Evolutionary conservation across 2,113 vertebrate genomes (phyloP).

Genomic region (Paramisgurnus dabryanus): DNA sequence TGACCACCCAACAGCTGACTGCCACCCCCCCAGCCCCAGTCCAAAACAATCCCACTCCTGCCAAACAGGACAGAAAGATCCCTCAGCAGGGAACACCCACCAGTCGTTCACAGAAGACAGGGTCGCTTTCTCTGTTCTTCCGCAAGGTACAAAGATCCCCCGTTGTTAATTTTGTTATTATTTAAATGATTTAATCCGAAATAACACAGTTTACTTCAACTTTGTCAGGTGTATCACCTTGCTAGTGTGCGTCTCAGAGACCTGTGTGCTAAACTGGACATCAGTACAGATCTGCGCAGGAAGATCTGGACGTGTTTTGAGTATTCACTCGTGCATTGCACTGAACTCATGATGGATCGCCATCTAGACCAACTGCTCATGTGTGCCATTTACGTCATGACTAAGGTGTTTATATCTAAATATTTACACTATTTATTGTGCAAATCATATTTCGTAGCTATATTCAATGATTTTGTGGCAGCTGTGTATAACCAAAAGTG

Average conservation of each 20-base stretch:
- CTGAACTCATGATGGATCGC: slow-evolving; percentile 88
- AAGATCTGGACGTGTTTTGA: slow-evolving; percentile 98
- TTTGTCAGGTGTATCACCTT: slow-evolving; percentile 90
- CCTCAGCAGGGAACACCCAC: slow-evolving; percentile 45
- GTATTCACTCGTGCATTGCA: slow-evolving; percentile 85
- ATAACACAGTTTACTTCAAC: not conserved
- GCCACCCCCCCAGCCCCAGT: slow-evolving; percentile 60
- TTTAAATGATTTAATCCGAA: not conserved
- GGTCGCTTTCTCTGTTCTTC: slow-evolving; percentile 94
- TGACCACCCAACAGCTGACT: slow-evolving; percentile 70
- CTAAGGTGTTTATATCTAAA: slow-evolving; percentile 71
- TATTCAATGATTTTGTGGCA: too few species aligned
- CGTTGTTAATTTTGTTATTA: not conserved
- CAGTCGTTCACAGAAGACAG: slow-evolving; percentile 81
- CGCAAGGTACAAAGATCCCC: slow-evolving; percentile 80
- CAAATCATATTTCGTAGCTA: too few species aligned
- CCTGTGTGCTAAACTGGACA: slow-evolving; percentile 87
- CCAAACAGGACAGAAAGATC: slow-evolving; percentile 76
- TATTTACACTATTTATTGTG: not conserved
- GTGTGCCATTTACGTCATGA: slow-evolving; percentile 93
- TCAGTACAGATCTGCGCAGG: slow-evolving; percentile 84
- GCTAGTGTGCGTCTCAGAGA: slow-evolving; percentile 93
- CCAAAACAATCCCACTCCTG: slow-evolving; percentile 68
- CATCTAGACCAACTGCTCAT: slow-evolving; percentile 96
- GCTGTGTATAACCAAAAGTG: not conserved